Evolutionary conservation across 1,140 invertebrate species (phyloP), one percentile per base, ranked within the genome.

Genomic region (Myzus persicae): DNA sequence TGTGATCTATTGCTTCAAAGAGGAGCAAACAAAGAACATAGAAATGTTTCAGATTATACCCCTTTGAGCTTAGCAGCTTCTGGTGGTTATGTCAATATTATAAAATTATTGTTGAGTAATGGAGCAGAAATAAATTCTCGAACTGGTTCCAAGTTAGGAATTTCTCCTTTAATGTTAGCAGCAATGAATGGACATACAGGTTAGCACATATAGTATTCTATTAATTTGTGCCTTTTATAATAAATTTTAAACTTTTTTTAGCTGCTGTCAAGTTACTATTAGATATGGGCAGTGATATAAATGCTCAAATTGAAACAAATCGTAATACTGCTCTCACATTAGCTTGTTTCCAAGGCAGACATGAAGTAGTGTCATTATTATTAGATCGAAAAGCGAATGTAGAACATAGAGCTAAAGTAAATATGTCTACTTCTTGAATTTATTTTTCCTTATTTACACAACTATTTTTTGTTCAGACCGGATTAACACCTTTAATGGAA

Each of bases 231-330:
- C n/a, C 6, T 76, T 40, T 44, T 38, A 38, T 40, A 36, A 36
- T 36, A 9, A 88, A 59, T n/a, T 0, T 51, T 67, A 38, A 93
- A 93, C 4, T 20, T 54, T 88, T 95, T 95, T n/a, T 90, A 95
- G 97, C 97, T 93, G 98, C 98, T 90, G 98, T 98, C 26, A 97
- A 97, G 94, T 95, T 99, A 89, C 96, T 99, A 36, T 95, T 99
- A 90, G 99, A 99, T 95, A 99, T 98, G 97, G 99, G 99, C 93
- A 99, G 98, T 95, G 99, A 99, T 95, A 99, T 99, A 94, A 99
- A 99, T 96, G 99, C 99, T 91, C 98, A 99, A 96, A 99, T 99
- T 94, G 99, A 99, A 95, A 99, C 99, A 7, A 99, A 99, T 95
- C 96, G 99, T 84, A 99, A 99, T 95, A 99, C 99, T 26, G 99